Conservation (phyloP, 1,140 invertebrate genomes). For the Pseudomyrmex pallidus region DNA sequence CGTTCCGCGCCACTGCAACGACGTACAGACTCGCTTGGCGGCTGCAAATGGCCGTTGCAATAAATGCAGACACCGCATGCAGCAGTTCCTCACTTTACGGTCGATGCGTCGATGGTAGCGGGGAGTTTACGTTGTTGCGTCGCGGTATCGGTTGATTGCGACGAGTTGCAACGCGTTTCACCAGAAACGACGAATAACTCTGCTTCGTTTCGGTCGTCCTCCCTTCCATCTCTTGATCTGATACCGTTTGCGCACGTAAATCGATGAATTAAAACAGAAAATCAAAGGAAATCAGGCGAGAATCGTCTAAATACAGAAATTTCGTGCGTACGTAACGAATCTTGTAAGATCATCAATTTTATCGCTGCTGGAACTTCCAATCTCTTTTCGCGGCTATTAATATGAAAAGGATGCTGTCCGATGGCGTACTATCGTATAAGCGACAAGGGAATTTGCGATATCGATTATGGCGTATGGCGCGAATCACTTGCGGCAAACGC, state of each 20-base stretch:
- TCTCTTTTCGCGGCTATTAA: constrained; percentile 14
- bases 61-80: constrained; percentile 37
- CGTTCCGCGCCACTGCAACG: neutral
- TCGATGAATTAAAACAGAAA: too few relatives aligned
- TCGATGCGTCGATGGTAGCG: constrained; percentile 36
- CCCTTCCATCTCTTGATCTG: too few relatives aligned
- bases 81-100: constrained; percentile 51
- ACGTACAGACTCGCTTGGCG: constrained; percentile 12
- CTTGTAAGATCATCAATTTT: constrained; percentile 36
- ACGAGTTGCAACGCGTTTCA: constrained; percentile 25
- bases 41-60: constrained; percentile 38
- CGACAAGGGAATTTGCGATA: constrained; percentile 4
- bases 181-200: constrained; percentile 18
- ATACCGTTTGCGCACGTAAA: too few relatives aligned
- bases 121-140: constrained; percentile 3
- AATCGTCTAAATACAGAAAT: neutral
- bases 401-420: constrained; percentile 1
- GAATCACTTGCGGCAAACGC: constrained; percentile 19
- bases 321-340: neutral
- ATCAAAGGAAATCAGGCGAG: neutral
- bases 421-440: neutral
- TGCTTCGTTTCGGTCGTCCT: neutral
- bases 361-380: constrained; percentile 27
- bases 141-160: constrained; percentile 30
- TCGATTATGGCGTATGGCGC: constrained; percentile 17